Conservation (phyloP, 1,140 invertebrate genomes). For the Psix sp. region DNA sequence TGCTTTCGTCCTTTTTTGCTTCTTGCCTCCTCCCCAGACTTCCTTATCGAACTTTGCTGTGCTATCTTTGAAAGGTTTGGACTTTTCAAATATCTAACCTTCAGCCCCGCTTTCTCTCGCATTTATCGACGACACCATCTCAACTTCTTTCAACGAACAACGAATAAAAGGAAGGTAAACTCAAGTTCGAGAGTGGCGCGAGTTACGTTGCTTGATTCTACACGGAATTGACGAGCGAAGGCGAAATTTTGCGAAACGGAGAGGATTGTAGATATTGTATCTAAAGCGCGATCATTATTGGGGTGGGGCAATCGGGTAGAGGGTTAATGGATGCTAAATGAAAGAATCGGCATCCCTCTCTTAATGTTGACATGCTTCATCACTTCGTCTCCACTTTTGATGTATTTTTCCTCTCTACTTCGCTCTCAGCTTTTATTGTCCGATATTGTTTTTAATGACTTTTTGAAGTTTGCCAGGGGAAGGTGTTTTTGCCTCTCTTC, state of each 20-base stretch:
- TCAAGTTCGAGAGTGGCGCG: constrained; percentile 45
- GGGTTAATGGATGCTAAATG: constrained; percentile 55
- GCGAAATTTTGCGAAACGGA: constrained; percentile 39
- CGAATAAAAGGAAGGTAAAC: constrained; percentile 59
- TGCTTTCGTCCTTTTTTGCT: constrained; percentile 14
- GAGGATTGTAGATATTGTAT: constrained; percentile 47
- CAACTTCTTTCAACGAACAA: constrained; percentile 49
- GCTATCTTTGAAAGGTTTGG: constrained; percentile 64
- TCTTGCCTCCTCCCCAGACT: constrained; percentile 13
- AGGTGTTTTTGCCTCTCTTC: too few species aligned
- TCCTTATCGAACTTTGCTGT: constrained; percentile 53
- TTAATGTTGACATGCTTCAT: constrained; percentile 45
- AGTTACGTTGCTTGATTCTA: constrained; percentile 55
- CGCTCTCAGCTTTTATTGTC: constrained; percentile 11
- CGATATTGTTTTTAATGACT: constrained; percentile 27
- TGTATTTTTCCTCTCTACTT: constrained; percentile 4
- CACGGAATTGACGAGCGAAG: constrained; percentile 51
- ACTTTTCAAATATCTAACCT: constrained; percentile 63
- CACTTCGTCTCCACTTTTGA: constrained; percentile 27
- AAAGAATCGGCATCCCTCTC: constrained; percentile 23
- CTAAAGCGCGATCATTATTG: constrained; percentile 44
- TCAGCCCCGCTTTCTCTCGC: constrained; percentile 27
- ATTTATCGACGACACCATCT: constrained; percentile 59
- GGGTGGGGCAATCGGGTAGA: constrained; percentile 20
- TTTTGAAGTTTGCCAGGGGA: background rate